phyloP scores from a whole-genome alignment of 1,140 invertebrate species.

The Medauroidea extradentata region DNA sequence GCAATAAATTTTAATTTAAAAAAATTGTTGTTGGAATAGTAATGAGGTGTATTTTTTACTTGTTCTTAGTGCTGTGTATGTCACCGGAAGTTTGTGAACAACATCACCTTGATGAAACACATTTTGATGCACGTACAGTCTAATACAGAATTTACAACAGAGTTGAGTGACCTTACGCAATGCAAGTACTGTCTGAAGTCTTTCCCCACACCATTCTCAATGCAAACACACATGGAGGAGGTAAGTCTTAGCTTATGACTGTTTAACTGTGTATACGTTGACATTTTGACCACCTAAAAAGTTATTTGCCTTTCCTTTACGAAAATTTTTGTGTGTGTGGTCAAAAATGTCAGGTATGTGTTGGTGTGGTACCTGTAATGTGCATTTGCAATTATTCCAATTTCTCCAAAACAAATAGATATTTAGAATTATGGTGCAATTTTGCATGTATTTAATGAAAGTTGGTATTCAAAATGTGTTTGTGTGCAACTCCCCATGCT shows the following conservation, averaged over 20 bases:
- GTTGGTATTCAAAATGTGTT: too few relatives aligned
- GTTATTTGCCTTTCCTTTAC: too few relatives aligned
- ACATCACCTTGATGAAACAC: conserved; percentile 64
- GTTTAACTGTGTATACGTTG: too few relatives aligned
- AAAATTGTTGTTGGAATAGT: neutral
- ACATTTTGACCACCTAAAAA: too few relatives aligned
- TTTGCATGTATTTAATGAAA: too few relatives aligned
- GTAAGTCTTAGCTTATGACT: conserved; percentile 20
- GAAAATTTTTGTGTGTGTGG: too few relatives aligned
- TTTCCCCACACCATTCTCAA: conserved; percentile 17
- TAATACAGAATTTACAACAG: conserved; percentile 11
- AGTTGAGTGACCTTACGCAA: conserved; percentile 5
- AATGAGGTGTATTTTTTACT: neutral
- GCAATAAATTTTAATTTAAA: neutral
- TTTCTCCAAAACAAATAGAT: too few relatives aligned
- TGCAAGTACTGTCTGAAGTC: conserved; percentile 34
- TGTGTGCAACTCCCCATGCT: too few relatives aligned
- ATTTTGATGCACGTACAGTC: conserved; percentile 42
- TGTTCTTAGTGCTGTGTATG: conserved; percentile 53
- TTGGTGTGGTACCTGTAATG: too few relatives aligned
- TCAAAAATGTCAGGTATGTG: too few relatives aligned
- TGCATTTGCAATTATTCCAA: too few relatives aligned
- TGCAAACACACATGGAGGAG: conserved; percentile 27
- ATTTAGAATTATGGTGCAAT: too few relatives aligned
- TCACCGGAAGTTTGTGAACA: conserved; percentile 50